These are phyloP conservation scores for Ramphastos sulfuratus DNA, from an alignment of 2,113 vertebrate genomes.

Conservation along the genomic window DNA sequence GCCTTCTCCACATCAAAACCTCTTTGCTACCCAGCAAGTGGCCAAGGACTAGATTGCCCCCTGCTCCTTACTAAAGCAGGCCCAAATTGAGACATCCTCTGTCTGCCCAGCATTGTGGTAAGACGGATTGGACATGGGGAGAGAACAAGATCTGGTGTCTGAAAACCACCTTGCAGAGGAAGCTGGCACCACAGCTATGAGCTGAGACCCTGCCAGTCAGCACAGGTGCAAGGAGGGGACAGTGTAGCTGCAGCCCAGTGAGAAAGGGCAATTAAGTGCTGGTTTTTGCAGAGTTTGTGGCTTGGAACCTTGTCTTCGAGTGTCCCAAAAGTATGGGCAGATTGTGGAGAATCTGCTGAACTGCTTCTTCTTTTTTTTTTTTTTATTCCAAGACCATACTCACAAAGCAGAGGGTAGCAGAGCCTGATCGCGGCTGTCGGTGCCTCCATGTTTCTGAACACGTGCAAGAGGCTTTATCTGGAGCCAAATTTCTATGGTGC, in stretches of 20 bases:
- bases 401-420: not conserved
- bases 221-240: fast-evolving
- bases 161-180: not conserved
- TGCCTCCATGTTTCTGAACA: not conserved
- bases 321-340: not conserved
- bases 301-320: not conserved
- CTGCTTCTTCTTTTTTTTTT: not conserved
- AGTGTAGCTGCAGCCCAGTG: not conserved
- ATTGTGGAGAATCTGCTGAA: not conserved
- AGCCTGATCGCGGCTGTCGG: not conserved
- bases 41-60: not conserved
- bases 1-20: not conserved
- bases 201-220: fast-evolving
- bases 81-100: not conserved
- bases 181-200: not conserved
- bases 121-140: not conserved
- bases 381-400: not conserved
- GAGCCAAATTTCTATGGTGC: not conserved
- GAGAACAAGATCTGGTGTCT: not conserved
- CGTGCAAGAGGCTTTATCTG: not conserved
- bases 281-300: not conserved
- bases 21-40: not conserved
- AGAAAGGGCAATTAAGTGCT: not conserved
- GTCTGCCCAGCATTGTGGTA: fast-evolving
- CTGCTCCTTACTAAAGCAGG: not conserved